Conservation (phyloP, 2,113 vertebrate species). For the Cololabis saira region DNA sequence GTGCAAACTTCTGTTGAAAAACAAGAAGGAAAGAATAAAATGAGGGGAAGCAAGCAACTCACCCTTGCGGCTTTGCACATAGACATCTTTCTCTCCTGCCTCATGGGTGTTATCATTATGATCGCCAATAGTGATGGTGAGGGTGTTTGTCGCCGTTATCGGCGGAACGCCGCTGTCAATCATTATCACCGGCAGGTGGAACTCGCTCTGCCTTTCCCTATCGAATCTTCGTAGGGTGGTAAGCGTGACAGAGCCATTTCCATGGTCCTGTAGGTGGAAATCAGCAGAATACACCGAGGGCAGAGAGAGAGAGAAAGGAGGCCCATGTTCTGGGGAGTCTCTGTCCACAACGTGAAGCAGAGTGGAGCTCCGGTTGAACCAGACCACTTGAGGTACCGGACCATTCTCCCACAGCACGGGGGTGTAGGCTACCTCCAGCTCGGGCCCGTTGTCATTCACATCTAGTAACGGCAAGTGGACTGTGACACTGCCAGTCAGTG, state of each 20-base stretch:
- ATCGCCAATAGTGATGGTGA: conserved; percentile 88
- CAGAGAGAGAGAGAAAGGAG: conserved; percentile 85
- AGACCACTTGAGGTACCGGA: conserved; percentile 81
- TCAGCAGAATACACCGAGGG: conserved; percentile 76
- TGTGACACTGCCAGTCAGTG: conserved; percentile 81
- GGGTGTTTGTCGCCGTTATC: conserved; percentile 85
- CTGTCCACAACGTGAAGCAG: conserved; percentile 84
- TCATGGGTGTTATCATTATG: conserved; percentile 89
- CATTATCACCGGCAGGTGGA: conserved; percentile 85
- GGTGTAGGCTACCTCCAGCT: conserved; percentile 83
- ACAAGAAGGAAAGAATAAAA: conserved; percentile 26
- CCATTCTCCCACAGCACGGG: conserved; percentile 89
- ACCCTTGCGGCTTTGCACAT: conserved; percentile 85
- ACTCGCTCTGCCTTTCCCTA: conserved; percentile 86
- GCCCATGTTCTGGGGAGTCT: conserved; percentile 84
- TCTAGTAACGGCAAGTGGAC: conserved; percentile 84
- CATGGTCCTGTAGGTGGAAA: conserved; percentile 88
- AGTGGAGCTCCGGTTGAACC: conserved; percentile 82
- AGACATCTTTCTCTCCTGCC: conserved; percentile 87
- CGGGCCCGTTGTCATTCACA: conserved; percentile 89
- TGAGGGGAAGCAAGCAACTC: conserved; percentile 44
- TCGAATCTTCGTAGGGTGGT: conserved; percentile 87
- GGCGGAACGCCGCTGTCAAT: conserved; percentile 86
- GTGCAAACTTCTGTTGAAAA: conserved; percentile 25
- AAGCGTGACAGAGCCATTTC: conserved; percentile 86